phyloP scores from a whole-genome alignment of 2,113 vertebrate genomes.

The Butorides virescens region DNA sequence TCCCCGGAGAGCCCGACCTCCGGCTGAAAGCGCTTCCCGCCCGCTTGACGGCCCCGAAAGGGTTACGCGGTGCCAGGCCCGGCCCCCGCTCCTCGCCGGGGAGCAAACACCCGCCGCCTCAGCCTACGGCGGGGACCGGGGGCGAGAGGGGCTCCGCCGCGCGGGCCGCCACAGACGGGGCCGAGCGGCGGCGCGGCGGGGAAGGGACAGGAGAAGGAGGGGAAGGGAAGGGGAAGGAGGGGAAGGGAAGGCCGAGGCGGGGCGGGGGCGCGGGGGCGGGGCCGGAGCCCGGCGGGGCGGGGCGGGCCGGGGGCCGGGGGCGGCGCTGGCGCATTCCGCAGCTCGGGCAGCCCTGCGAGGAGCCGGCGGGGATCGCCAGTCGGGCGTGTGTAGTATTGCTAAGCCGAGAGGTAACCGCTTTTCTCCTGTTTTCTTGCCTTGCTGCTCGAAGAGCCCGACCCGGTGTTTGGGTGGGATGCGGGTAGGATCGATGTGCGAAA shows the following conservation, averaged over 20 bases:
- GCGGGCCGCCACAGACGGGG: neutral
- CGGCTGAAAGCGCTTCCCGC: neutral
- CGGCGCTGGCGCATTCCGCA: neutral
- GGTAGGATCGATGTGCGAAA: neutral
- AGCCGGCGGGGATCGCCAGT: neutral
- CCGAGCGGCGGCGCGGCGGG: neutral
- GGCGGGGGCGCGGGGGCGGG: neutral
- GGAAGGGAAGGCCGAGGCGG: slow-evolving; percentile 47
- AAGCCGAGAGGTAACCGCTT: neutral
- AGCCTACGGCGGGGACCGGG: slow-evolving; percentile 86
- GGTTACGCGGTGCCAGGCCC: slow-evolving; percentile 72
- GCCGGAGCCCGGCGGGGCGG: neutral
- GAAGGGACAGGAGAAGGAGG: slow-evolving; percentile 32
- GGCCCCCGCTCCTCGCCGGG: slow-evolving; percentile 70
- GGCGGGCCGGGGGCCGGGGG: neutral
- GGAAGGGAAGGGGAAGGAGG: slow-evolving; percentile 18
- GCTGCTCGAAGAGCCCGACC: neutral
- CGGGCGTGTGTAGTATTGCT: neutral
- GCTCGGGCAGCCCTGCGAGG: neutral
- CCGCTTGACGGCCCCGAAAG: neutral
- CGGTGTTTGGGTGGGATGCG: neutral
- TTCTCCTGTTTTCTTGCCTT: neutral
- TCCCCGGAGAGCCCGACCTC: neutral
- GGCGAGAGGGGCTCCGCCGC: slow-evolving; percentile 75
- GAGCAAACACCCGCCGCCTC: slow-evolving; percentile 78